Conservation (phyloP, 2,797 vertebrate genomes). For the Melanotaenia trifasciata region DNA sequence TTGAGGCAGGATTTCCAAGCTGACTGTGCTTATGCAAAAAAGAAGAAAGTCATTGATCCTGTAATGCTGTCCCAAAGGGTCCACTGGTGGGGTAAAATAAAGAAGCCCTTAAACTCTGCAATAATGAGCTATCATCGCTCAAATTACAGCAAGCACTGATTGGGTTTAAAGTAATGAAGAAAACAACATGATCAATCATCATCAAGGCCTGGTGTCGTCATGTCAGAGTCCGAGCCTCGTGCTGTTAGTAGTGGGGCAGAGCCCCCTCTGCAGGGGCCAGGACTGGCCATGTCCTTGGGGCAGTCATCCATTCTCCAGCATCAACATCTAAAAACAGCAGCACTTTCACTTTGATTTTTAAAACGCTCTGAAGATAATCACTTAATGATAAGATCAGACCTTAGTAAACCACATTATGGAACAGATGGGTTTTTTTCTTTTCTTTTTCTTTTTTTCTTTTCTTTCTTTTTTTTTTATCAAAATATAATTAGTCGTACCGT, state of each 20-base stretch:
- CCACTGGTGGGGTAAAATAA: conserved; percentile 86
- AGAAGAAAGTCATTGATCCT: conserved; percentile 79
- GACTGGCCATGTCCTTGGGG: conserved; percentile 75
- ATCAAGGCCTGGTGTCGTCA: conserved; percentile 91
- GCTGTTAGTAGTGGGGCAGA: conserved; percentile 82
- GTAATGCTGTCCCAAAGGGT: conserved; percentile 84
- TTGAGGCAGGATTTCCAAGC: conserved; percentile 56
- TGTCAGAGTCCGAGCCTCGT: conserved; percentile 80
- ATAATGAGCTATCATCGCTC: conserved; percentile 99
- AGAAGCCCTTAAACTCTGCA: conserved; percentile 95
- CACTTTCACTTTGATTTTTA: conserved; percentile 54
- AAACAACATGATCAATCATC: conserved; percentile 99
- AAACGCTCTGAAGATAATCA: conserved; percentile 25
- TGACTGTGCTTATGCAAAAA: conserved; percentile 54
- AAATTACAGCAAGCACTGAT: conserved; percentile 99
- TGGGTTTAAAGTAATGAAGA: conserved; percentile 99
- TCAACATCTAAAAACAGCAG: conserved; percentile 62
- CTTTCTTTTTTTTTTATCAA: conserved; percentile 33
- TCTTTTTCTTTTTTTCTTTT: background rate
- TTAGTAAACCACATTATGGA: conserved; percentile 41
- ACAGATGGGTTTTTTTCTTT: conserved; percentile 36
- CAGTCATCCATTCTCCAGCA: conserved; percentile 74
- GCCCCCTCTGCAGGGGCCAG: conserved; percentile 88
- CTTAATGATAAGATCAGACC: conserved; percentile 39
- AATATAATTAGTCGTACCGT: conserved; percentile 40